Percentiles rank a stretch among this genome's conserved stretches.
phyloP scores from a whole-genome alignment of 2,888 invertebrate genomes.

The Thyatira batis region DNA sequence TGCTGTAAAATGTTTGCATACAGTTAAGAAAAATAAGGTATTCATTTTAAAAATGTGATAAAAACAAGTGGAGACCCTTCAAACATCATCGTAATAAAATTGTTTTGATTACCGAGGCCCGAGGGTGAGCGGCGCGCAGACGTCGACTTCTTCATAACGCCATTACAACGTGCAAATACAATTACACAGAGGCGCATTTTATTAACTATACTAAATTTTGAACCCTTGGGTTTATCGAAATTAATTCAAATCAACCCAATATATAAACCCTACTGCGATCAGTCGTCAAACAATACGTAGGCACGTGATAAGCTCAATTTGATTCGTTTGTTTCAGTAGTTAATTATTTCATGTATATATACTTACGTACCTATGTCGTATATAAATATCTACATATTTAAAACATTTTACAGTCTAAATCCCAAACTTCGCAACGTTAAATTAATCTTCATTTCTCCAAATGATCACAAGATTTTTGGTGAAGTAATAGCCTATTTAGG shows the following conservation, averaged over 20 bases:
- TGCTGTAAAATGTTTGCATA: not conserved
- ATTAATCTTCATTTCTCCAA: too few species aligned
- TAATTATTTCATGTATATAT: too few species aligned
- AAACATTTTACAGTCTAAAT: too few species aligned
- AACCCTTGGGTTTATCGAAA: not conserved
- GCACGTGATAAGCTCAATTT: too few species aligned
- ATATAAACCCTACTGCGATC: not conserved
- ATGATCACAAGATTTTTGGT: too few species aligned
- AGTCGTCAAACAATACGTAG: not conserved
- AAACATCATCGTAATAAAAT: constrained; percentile 31
- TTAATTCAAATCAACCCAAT: not conserved
- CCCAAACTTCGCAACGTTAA: too few species aligned
- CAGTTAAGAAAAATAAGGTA: constrained; percentile 13
- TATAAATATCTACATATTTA: too few species aligned
- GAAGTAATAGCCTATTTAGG: too few species aligned
- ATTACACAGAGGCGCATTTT: not conserved
- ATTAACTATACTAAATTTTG: not conserved
- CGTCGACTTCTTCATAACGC: not conserved
- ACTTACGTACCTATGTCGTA: too few species aligned
- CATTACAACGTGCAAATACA: not conserved
- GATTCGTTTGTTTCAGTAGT: too few species aligned
- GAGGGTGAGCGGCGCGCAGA: constrained; percentile 7
- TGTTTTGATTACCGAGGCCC: constrained; percentile 25
- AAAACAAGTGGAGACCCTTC: constrained; percentile 24
- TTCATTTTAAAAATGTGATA: constrained; percentile 18